These are phyloP conservation scores for Popillia japonica DNA, from an alignment of 1,140 invertebrate species.

Conservation along the genomic window DNA sequence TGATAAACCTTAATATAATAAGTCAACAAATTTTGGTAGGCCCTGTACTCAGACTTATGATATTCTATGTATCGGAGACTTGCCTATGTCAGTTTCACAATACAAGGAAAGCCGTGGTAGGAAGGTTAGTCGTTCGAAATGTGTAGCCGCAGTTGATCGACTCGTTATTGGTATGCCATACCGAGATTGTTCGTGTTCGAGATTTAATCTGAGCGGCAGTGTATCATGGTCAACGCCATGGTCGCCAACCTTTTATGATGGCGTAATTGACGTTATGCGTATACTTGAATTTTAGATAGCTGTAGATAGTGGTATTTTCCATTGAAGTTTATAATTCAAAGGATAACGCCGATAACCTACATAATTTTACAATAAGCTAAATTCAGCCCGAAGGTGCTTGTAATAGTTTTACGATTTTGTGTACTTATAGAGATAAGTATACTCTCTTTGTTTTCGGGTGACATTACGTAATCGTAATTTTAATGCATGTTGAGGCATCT, in stretches of 20 bases:
- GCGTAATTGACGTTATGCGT: background rate
- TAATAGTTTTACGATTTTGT: too few relatives aligned
- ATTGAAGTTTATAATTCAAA: background rate
- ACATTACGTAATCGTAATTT: too few relatives aligned
- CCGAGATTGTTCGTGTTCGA: conserved; percentile 3
- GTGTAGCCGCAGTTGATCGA: background rate
- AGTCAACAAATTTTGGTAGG: too few relatives aligned
- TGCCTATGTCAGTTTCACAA: conserved; percentile 44
- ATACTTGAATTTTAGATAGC: conserved; percentile 15
- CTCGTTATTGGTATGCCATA: background rate
- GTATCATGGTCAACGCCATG: conserved; percentile 53
- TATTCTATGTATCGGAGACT: background rate
- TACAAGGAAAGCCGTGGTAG: conserved; percentile 53
- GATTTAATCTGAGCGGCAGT: conserved; percentile 32
- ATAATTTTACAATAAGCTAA: too few relatives aligned
- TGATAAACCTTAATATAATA: too few relatives aligned
- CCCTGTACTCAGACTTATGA: too few relatives aligned
- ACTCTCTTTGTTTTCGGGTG: too few relatives aligned
- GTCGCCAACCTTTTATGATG: conserved; percentile 39
- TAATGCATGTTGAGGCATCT: too few relatives aligned
- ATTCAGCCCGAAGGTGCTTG: too few relatives aligned
- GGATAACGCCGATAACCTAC: too few relatives aligned
- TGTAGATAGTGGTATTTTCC: background rate
- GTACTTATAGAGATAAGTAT: too few relatives aligned
- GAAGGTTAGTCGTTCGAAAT: conserved; percentile 51